Evolutionary conservation across 2,113 vertebrate species (phyloP).

Genomic region (Monopterus albus): DNA sequence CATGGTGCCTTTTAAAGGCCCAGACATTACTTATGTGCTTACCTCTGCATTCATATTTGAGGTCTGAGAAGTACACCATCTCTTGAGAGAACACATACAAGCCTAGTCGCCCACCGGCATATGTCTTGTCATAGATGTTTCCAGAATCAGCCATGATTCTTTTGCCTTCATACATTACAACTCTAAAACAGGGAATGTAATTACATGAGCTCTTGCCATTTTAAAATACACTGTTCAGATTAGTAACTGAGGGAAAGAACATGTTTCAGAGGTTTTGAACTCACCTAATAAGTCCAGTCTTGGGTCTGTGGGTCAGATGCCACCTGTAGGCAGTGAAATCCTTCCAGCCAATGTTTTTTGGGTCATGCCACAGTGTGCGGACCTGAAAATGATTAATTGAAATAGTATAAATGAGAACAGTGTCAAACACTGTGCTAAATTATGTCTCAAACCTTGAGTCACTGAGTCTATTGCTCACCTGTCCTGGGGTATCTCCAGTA

Average conservation of each 20-base stretch:
- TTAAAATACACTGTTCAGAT: background rate
- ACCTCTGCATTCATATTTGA: constrained; percentile 99
- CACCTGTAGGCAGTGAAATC: constrained; percentile 99
- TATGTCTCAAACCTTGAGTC: background rate
- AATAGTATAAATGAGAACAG: constrained; percentile 9
- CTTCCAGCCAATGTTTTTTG: constrained; percentile 97
- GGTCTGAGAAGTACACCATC: constrained; percentile 99
- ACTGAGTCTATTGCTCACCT: constrained; percentile 80
- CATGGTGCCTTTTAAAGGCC: background rate
- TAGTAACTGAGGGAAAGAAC: background rate
- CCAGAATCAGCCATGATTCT: constrained; percentile 99
- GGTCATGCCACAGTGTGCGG: constrained; percentile 97
- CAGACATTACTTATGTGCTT: constrained; percentile 37
- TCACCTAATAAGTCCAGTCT: constrained; percentile 96
- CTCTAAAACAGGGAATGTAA: constrained; percentile 77
- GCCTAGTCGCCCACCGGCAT: constrained; percentile 94
- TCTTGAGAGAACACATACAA: constrained; percentile 99
- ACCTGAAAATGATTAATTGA: constrained; percentile 81
- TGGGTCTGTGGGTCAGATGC: constrained; percentile 96
- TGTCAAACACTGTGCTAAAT: background rate
- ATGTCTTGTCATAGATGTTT: constrained; percentile 95
- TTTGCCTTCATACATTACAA: constrained; percentile 98
- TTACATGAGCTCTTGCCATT: constrained; percentile 24
- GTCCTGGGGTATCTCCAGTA: constrained; percentile 95
- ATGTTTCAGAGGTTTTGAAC: constrained; percentile 10